These are phyloP conservation scores for Steinernema scapterisci DNA, from an alignment of 2,888 invertebrate species.

Conservation along the genomic window DNA sequence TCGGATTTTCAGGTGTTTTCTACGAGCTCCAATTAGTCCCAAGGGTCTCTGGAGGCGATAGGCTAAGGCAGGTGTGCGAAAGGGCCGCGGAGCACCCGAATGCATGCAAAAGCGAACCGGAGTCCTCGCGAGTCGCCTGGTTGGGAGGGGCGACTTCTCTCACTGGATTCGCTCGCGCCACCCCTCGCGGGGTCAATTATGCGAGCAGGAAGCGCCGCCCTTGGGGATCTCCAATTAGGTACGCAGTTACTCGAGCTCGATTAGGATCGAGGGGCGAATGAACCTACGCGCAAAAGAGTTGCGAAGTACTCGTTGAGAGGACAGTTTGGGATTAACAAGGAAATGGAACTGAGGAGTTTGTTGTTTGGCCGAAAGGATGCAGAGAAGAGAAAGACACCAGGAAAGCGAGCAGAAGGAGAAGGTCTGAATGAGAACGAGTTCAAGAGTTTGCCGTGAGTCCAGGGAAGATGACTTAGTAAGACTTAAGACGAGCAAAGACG, in stretches of 20 bases:
- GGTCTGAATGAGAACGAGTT: too few relatives aligned
- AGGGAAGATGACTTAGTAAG: too few relatives aligned
- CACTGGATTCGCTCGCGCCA: neutral
- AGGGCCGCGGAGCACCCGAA: neutral
- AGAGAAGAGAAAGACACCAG: too few relatives aligned
- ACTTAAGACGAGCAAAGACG: too few relatives aligned
- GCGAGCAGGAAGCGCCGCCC: constrained; percentile 19
- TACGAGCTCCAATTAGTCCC: too few relatives aligned
- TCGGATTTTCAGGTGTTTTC: too few relatives aligned
- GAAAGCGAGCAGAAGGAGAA: too few relatives aligned
- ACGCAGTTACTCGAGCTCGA: constrained; percentile 15
- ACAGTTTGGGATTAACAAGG: neutral
- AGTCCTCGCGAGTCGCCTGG: neutral
- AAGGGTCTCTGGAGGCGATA: neutral
- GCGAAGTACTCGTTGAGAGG: neutral
- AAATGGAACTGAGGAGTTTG: neutral
- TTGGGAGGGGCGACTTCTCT: constrained; percentile 8
- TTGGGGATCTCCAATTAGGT: constrained; percentile 15
- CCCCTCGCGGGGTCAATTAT: constrained; percentile 27
- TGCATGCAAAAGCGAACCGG: neutral
- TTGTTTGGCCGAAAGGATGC: neutral
- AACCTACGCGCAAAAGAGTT: neutral
- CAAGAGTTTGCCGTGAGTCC: too few relatives aligned
- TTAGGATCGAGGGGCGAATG: neutral
- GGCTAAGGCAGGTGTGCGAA: neutral